Evolutionary conservation across 2,797 vertebrate species (phyloP).

Genomic region (Enteromius argenteus): DNA sequence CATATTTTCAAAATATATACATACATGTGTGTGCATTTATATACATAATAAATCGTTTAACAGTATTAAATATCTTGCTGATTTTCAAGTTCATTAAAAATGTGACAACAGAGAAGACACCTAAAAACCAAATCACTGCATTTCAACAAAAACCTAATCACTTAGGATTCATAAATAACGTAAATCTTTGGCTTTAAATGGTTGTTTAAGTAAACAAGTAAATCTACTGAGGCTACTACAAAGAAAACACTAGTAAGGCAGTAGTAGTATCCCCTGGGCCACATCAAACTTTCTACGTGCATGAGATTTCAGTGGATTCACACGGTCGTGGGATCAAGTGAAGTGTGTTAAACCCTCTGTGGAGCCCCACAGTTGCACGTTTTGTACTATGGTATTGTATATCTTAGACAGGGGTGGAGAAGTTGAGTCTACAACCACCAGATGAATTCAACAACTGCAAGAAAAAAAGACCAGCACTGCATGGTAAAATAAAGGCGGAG

Average conservation of each 20-base stretch:
- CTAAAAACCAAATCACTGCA: not conserved
- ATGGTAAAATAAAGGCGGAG: constrained; percentile 8
- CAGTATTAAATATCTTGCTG: not conserved
- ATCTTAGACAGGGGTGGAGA: not conserved
- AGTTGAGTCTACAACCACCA: not conserved
- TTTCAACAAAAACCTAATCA: not conserved
- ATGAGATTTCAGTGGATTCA: constrained; percentile 40
- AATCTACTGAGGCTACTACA: not conserved
- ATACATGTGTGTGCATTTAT: too few species aligned
- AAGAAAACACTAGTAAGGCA: constrained; percentile 6
- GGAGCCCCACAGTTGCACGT: constrained; percentile 12
- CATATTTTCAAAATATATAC: too few species aligned
- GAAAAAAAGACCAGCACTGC: not conserved
- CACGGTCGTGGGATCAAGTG: constrained; percentile 29
- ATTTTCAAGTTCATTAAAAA: not conserved
- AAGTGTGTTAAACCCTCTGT: constrained; percentile 36
- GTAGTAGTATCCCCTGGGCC: not conserved
- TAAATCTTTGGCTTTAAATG: not conserved
- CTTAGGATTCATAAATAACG: not conserved
- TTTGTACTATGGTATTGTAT: constrained; percentile 31
- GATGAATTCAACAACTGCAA: constrained; percentile 17
- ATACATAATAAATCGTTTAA: too few species aligned
- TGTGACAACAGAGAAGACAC: not conserved
- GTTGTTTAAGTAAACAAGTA: not conserved
- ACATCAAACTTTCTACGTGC: constrained; percentile 3